Evolutionary conservation across 30 jellyfish, hydroid and myxozoan genomes (phyloP), one percentile per base, ranked within the genome.

Genomic region (Turritopsis rubra): DNA sequence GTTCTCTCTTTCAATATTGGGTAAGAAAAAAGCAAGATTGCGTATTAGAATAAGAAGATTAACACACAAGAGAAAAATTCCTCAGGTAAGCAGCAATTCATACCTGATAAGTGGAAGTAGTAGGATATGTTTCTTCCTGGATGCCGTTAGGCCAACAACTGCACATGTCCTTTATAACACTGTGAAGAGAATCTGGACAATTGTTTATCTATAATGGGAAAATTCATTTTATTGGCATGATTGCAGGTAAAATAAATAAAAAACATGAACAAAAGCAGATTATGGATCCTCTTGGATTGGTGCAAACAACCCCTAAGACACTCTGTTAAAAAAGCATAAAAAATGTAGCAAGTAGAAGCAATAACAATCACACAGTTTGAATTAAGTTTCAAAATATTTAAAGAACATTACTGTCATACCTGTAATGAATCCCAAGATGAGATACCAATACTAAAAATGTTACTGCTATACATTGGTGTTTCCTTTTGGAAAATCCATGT

Each of bases 81-180:
- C n/a, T n/a, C n/a, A n/a, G n/a, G n/a, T n/a, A n/a, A n/a, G n/a
- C n/a, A n/a, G n/a, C n/a, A n/a, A n/a, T n/a, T n/a, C n/a, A 41
- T 41, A 41, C 60, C 60, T 41, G 60, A 41, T 41, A 41, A 41
- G 60, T 41, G 60, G 60, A 41, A 41, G 60, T 41, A 41, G 60
- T 13, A 41, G 60, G 60, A 41, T 41, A 41, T 41, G 60, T 3
- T 41, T 41, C 60, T 41, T 41, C 9, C 13, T 41, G 60, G 60
- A 41, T 41, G 60, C 60, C 60, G 13, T 41, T 41, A 41, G 60
- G 60, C 60, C 60, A 41, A 41, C 60, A 41, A 13, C 60, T 41
- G 21, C 77, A 68, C 30, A 68, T 27, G 30, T 68, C 77, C 30
- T 68, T 68, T 68, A 68, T 68, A 68, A 68, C 77, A 27, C 17